Evolutionary conservation across 2,888 invertebrate genomes (phyloP), one percentile per base, ranked within the genome.

Genomic region (Rutpela maculata): DNA sequence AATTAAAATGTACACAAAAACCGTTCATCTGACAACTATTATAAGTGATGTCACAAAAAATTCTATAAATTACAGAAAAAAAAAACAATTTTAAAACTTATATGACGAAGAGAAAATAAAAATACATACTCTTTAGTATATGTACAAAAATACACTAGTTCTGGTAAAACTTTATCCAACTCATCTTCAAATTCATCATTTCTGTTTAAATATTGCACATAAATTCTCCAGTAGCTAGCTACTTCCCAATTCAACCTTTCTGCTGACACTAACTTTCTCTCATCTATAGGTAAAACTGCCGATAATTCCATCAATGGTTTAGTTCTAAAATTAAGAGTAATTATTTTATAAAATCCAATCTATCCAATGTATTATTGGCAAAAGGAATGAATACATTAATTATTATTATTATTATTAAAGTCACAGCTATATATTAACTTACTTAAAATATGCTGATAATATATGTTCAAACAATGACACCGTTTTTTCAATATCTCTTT

Each of bases 111-210:
- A 4, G 4, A 1, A 26, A 1, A 26, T 26, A 26, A 26, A 26
- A 26, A 26, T 50, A 91, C 92, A 90, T 89, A 97, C 92, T 92
- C 92, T 83, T 93, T 91, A 12, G 97, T 92, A 87, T 96, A 97
- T 31, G 91, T 91, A 81, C 94, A 95, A 81, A 96, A 94, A 22
- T 92, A 91, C 0, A 95, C 92, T 71, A 96, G 88, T 84, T 96
- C 96, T 0, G 97, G 97, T 63, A 95, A 85, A 70, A 95, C 90
- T 4, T 89, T 89, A 65, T 94, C 93, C 63, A 94, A 86, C 0
- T 92, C 91, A 22, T 93, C 93, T 63, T 90, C 90, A 71, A 85
- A 88, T 11, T 88, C 89, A 78, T 87, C 85, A 19, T 87, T 84
- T 59, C 89, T 86, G 66, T 86, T 86, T 4, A 93, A 85, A 87